These are phyloP conservation scores for Oscheius myriophilus DNA, from an alignment of 2,888 invertebrate species.

Conservation along the genomic window DNA sequence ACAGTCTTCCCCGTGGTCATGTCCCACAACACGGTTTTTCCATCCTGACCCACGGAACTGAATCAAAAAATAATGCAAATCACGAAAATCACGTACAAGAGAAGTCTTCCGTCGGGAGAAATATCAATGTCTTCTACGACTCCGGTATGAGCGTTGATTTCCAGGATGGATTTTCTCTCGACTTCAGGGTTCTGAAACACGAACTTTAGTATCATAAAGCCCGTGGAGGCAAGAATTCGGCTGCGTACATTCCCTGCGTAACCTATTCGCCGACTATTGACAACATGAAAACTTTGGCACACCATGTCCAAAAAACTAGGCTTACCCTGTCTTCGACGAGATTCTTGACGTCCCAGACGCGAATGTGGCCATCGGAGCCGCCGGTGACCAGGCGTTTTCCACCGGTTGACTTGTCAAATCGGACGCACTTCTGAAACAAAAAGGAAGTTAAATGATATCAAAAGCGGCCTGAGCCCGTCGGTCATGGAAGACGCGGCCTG, in stretches of 20 bases:
- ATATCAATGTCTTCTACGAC: constrained; percentile 55
- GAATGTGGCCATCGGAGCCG: constrained; percentile 63
- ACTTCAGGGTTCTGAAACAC: constrained; percentile 37
- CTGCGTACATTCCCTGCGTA: too few species aligned
- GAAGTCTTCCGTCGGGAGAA: constrained; percentile 39
- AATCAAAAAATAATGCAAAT: constrained; percentile 4
- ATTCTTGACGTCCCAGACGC: constrained; percentile 59
- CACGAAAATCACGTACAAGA: constrained; percentile 33
- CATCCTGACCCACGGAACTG: constrained; percentile 49
- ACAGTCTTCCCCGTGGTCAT: constrained; percentile 47
- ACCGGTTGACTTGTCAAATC: constrained; percentile 51
- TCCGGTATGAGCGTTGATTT: constrained; percentile 45
- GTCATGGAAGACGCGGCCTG: too few species aligned
- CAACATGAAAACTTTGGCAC: too few species aligned
- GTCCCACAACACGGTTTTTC: constrained; percentile 52
- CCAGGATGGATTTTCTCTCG: constrained; percentile 34
- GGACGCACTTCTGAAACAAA: constrained; percentile 59
- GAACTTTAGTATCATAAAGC: too few species aligned
- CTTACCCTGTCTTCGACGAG: constrained; percentile 37
- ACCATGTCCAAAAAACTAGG: too few species aligned
- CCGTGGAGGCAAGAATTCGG: not conserved
- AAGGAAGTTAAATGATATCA: not conserved
- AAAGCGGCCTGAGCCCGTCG: too few species aligned
- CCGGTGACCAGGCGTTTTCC: constrained; percentile 60
- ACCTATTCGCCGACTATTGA: too few species aligned